Base-by-base conservation (phyloP, 2,888 invertebrate species). In the Lamproptera curius region DNA sequence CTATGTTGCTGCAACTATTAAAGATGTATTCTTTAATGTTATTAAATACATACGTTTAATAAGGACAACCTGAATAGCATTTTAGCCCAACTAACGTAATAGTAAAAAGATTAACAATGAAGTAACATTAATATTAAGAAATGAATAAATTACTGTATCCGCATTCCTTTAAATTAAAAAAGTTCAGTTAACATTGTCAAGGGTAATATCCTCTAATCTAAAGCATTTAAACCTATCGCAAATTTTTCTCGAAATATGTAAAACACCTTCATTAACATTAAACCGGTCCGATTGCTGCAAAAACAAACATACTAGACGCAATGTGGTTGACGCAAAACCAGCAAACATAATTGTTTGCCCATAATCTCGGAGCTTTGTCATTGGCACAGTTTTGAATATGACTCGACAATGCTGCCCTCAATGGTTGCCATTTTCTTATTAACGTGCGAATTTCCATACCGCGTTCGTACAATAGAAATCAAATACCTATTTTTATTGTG, bases 101-200 rank as follows among this genome's bases (percentile, higher is more conserved):
- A n/a, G n/a, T n/a, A n/a, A n/a, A n/a, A n/a, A n/a, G n/a, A n/a
- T n/a, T n/a, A n/a, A n/a, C n/a, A n/a, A n/a, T n/a, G n/a, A n/a
- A n/a, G n/a, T n/a, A n/a, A n/a, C n/a, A n/a, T n/a, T n/a, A n/a
- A n/a, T n/a, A n/a, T n/a, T n/a, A n/a, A n/a, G n/a, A n/a, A n/a
- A n/a, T n/a, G n/a, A n/a, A n/a, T n/a, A n/a, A n/a, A n/a, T n/a
- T n/a, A n/a, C n/a, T n/a, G n/a, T n/a, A 56, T 63, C 57, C 60
- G 59, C 61, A 61, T 62, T 63, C 59, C 54, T 37, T 15, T 4
- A n/a, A 28, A 46, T 26, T 35, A 42, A 51, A 57, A 55, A 57
- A 50, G 39, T 51, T 43, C 48, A 57, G 55, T 58, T 59, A n/a
- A n/a, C n/a, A n/a, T n/a, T n/a, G n/a, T n/a, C n/a, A n/a, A n/a